Conservation (phyloP, 2,113 vertebrate genomes). For the Dendropsophus ebraccatus region DNA sequence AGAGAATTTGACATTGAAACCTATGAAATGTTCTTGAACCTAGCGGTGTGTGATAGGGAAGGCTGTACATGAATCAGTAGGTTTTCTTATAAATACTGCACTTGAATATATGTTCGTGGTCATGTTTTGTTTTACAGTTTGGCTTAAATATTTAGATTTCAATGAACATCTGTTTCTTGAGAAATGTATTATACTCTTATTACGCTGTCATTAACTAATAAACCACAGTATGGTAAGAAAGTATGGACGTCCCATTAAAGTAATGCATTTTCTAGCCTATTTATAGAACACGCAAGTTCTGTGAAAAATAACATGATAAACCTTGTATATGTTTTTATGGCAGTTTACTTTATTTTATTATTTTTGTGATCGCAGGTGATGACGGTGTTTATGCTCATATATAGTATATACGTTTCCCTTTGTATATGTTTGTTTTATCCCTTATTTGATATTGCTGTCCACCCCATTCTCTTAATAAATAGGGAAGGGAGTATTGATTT, state of each 20-base stretch:
- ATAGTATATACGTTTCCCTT: background rate
- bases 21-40: background rate
- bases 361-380: too few species aligned
- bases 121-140: constrained; percentile 36
- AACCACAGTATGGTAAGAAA: constrained; percentile 34
- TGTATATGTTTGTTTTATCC: background rate
- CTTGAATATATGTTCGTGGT: constrained; percentile 32
- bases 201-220: constrained; percentile 25
- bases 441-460: background rate
- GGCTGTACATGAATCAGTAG: constrained; percentile 3
- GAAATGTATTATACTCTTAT: constrained; percentile 49
- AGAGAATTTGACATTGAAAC: background rate
- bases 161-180: constrained; percentile 49
- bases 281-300: constrained; percentile 13
- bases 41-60: background rate
- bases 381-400: background rate
- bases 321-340: background rate
- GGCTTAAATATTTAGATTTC: constrained; percentile 52
- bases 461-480: too few species aligned
- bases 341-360: background rate
- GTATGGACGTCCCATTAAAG: constrained; percentile 25
- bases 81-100: constrained; percentile 32
- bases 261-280: background rate
- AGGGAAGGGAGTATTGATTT: too few species aligned
- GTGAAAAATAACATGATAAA: background rate